A percentile compares a stretch with the other conserved stretches of the same genome.
Conservation (phyloP, 2,888 invertebrate genomes). For the Julus scandinavius region DNA sequence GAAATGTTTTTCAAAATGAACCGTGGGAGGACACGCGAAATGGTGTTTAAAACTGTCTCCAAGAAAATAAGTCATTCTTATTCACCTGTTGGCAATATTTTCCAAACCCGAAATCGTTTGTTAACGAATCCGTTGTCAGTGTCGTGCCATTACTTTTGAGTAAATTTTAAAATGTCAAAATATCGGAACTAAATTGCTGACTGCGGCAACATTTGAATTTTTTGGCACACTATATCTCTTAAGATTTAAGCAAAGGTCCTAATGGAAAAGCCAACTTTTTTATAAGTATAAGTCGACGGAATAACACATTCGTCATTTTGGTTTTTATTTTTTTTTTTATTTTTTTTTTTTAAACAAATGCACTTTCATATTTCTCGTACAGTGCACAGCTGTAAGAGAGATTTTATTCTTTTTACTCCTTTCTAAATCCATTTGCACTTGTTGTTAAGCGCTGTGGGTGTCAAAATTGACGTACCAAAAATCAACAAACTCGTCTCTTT, state of each 20-base stretch:
- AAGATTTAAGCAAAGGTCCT: conserved; percentile 20
- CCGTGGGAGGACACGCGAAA: neutral
- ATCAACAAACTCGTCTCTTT: conserved; percentile 36
- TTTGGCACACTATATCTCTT: neutral
- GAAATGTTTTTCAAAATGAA: neutral
- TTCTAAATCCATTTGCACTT: conserved; percentile 38
- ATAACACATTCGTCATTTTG: conserved; percentile 36
- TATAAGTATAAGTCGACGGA: neutral
- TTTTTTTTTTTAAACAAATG: conserved; percentile 15
- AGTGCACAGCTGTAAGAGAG: neutral
- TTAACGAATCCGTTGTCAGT: neutral
- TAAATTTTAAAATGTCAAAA: conserved; percentile 12
- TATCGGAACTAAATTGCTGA: conserved; percentile 8
- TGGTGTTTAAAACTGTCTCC: neutral
- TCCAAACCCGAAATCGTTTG: neutral
- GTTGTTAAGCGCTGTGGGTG: conserved; percentile 19
- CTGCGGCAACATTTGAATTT: conserved; percentile 47
- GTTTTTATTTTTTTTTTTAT: too few species aligned
- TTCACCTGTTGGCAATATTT: conserved; percentile 39
- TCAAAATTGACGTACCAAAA: conserved; percentile 48
- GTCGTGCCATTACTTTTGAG: neutral
- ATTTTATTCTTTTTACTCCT: neutral
- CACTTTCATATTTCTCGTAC: conserved; percentile 6
- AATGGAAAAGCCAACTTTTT: neutral
- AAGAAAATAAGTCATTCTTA: neutral